Conservation (phyloP, 1,140 invertebrate genomes). For the Planococcus citri region DNA sequence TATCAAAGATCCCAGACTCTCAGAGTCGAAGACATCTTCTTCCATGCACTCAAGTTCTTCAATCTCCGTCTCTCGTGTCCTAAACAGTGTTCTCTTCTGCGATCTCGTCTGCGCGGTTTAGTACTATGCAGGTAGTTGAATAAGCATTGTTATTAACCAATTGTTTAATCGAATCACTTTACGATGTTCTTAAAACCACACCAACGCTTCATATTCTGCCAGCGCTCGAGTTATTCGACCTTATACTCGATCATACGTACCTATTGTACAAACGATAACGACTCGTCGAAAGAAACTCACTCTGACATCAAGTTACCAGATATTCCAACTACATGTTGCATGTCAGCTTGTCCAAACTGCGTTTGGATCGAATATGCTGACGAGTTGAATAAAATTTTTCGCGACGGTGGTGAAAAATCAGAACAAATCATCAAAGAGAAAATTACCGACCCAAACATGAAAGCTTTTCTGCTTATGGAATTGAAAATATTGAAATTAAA, state of each 20-base stretch:
- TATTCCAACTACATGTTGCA: slow-evolving; percentile 74
- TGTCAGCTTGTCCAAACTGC: slow-evolving; percentile 87
- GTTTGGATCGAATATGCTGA: slow-evolving; percentile 90
- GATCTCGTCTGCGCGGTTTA: no score
- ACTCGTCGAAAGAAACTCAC: not conserved
- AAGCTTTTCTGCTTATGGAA: slow-evolving; percentile 63
- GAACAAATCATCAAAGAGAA: slow-evolving; percentile 59
- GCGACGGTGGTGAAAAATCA: slow-evolving; percentile 49
- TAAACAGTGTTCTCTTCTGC: no score
- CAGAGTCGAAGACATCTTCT: no score
- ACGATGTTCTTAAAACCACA: not conserved
- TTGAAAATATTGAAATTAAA: slow-evolving; percentile 33
- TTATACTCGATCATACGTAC: not conserved
- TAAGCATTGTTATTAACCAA: no score
- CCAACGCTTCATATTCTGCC: not conserved
- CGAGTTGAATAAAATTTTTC: slow-evolving; percentile 53
- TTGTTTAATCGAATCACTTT: no score
- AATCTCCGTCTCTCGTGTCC: no score
- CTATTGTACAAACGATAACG: not conserved
- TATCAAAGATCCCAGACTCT: no score
- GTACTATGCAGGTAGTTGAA: not conserved
- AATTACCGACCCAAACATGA: slow-evolving; percentile 68
- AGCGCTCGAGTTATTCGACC: not conserved
- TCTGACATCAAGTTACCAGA: slow-evolving; percentile 35
- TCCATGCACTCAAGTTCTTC: no score